Conservation (phyloP, 2,888 invertebrate genomes). For the Hirtodrosophila histrioides region DNA sequence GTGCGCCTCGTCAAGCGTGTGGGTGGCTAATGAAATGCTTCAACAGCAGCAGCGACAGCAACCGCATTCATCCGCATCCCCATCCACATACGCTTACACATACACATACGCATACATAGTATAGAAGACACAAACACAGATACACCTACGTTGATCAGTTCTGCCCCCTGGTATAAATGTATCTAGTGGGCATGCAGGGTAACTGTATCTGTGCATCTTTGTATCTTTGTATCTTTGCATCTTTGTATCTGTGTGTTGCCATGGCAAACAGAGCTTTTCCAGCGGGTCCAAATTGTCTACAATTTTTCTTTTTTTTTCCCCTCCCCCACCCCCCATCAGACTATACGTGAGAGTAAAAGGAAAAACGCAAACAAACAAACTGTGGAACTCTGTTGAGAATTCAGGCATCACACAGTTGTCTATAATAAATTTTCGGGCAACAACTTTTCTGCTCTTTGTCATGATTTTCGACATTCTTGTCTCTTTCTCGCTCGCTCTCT, state of each 20-base stretch:
- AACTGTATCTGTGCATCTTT: background rate
- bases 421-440: constrained; percentile 60
- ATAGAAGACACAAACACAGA: constrained; percentile 13
- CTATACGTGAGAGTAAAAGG: background rate
- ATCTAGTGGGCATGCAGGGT: background rate
- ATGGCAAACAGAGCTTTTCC: constrained; percentile 59
- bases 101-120: no score
- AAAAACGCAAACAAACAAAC: constrained; percentile 25
- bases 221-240: constrained; percentile 6
- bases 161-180: constrained; percentile 22
- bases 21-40: constrained; percentile 79
- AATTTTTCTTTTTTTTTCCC: constrained; percentile 29
- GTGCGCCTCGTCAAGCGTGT: constrained; percentile 51
- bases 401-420: constrained; percentile 58
- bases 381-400: constrained; percentile 23
- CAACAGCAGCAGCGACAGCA: constrained; percentile 58
- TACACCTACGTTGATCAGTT: constrained; percentile 59
- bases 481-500: constrained; percentile 1
- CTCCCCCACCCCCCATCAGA: no score
- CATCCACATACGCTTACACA: constrained; percentile 1
- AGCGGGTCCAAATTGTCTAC: constrained; percentile 57
- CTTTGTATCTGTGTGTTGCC: constrained; percentile 36
- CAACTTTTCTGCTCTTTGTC: constrained; percentile 50
- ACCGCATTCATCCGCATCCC: constrained; percentile 47
- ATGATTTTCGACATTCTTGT: constrained; percentile 61